Evolutionary conservation across 1,140 invertebrate genomes (phyloP), one percentile per base, ranked within the genome.

Genomic region (Pinna nobilis): DNA sequence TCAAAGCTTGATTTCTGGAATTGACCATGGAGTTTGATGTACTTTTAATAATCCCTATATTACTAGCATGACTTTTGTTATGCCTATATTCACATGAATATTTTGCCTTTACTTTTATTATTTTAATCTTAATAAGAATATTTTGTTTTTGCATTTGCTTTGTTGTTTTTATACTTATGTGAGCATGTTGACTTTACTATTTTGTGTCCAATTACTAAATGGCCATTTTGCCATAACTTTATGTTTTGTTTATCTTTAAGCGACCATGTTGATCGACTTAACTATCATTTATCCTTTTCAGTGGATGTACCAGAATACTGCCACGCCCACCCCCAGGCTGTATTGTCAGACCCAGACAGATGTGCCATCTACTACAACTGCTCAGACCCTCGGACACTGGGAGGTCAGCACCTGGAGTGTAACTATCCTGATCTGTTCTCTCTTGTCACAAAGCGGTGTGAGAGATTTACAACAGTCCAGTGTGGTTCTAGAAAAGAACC

Each of bases 301-400:
- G 53, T 76, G 41, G 53, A 66, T 47, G 47, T 64, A 9, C 59
- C 66, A 25, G 66, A 65, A 23, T 67, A 69, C 28, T 75, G 64
- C 32, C 33, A 39, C 44, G 49, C 32, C 18, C 60, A 69, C 32
- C 71, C 44, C 25, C 7, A 53, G 39, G 65, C 50, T n/a, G 32
- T 59, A 23, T 44, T 72, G 37, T 75, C 77, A 20, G 74, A 83
- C 55, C 70, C 77, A 13, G 68, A 74, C 57, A 81, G 77, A 53
- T 83, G 81, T 66, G 79, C 79, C 35, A 70, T 74, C 51, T 83
- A 74, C 50, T 81, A 69, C 67, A 81, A 83, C 73, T 83, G 81
- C 49, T 76, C 74, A 63, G 33, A 51, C 49, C 51, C 63, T 25
- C 23, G 15, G 18, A 67, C 35, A 3, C 28, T 60, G 28, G 64